Evolutionary conservation across 1,140 invertebrate species (phyloP).

Genomic region (Euschistus heros): DNA sequence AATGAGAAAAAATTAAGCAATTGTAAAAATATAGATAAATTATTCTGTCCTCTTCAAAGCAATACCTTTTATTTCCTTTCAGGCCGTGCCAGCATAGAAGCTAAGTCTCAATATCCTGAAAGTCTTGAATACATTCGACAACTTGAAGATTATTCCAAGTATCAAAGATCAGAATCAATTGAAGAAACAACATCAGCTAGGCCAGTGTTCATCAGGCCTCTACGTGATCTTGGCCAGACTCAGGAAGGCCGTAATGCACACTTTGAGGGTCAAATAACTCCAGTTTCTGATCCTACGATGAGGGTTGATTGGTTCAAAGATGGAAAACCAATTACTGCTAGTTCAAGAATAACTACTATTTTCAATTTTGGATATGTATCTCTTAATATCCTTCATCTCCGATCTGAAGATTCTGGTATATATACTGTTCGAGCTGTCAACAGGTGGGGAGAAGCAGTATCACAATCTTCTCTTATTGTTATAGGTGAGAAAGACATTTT

Average conservation of each 20-base stretch:
- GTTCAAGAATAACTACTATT: conserved; percentile 88
- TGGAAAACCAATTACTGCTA: conserved; percentile 83
- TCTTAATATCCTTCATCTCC: conserved; percentile 93
- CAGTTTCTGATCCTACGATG: conserved; percentile 94
- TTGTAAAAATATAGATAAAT: conserved; percentile 13
- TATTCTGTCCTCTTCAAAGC: background rate
- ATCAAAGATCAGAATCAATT: conserved; percentile 69
- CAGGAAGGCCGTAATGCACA: conserved; percentile 85
- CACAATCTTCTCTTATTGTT: conserved; percentile 65
- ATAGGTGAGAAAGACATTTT: conserved; percentile 38
- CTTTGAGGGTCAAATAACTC: conserved; percentile 88
- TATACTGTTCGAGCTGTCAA: conserved; percentile 85
- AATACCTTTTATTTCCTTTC: conserved; percentile 25
- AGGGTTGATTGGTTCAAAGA: conserved; percentile 98
- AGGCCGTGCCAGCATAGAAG: conserved; percentile 69
- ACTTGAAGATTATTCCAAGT: conserved; percentile 82
- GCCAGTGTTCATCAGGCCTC: conserved; percentile 79
- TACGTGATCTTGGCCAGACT: conserved; percentile 76
- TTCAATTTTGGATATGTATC: conserved; percentile 98
- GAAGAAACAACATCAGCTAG: conserved; percentile 61
- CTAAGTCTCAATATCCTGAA: conserved; percentile 83
- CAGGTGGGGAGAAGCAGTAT: conserved; percentile 72
- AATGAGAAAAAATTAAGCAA: background rate
- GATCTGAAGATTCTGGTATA: conserved; percentile 83
- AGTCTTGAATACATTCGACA: conserved; percentile 86